Conservation (phyloP, 1,140 invertebrate species). For the Listronotus oregonensis region DNA sequence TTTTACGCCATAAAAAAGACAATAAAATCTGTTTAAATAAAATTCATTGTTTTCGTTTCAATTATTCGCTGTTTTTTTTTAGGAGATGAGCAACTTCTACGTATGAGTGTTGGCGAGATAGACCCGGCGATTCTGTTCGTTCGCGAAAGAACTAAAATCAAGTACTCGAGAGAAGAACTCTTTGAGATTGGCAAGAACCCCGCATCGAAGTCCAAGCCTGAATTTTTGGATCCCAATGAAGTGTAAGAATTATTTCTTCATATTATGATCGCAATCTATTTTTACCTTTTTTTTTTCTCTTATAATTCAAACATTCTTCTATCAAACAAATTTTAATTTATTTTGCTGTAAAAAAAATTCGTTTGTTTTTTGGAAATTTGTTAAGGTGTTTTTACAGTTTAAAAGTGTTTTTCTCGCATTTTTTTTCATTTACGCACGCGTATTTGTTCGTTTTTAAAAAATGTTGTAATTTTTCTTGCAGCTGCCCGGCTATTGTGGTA, state of each 20-base stretch:
- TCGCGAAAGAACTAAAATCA: constrained; percentile 32
- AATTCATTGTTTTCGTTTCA: background rate
- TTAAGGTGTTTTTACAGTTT: too few relatives aligned
- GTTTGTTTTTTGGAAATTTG: too few relatives aligned
- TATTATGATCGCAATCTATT: too few relatives aligned
- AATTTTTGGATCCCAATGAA: constrained; percentile 43
- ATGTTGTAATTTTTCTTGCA: too few relatives aligned
- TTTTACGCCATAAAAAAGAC: background rate
- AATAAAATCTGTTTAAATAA: background rate
- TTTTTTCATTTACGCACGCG: too few relatives aligned
- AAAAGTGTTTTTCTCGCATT: too few relatives aligned
- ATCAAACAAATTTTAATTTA: too few relatives aligned
- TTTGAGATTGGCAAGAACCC: constrained; percentile 74
- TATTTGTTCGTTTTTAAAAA: too few relatives aligned
- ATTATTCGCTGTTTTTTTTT: constrained; percentile 21
- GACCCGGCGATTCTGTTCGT: constrained; percentile 51
- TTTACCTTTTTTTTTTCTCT: background rate
- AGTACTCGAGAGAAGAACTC: constrained; percentile 68
- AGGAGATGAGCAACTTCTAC: constrained; percentile 47
- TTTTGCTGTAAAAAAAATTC: too few relatives aligned
- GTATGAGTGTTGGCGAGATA: constrained; percentile 35
- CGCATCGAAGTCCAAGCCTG: constrained; percentile 64
- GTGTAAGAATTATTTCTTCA: constrained; percentile 44
- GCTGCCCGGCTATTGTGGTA: too few relatives aligned
- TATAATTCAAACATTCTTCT: too few relatives aligned